Evolutionary conservation across 1,140 invertebrate species (phyloP).

Genomic region (Cataglyphis hispanica): DNA sequence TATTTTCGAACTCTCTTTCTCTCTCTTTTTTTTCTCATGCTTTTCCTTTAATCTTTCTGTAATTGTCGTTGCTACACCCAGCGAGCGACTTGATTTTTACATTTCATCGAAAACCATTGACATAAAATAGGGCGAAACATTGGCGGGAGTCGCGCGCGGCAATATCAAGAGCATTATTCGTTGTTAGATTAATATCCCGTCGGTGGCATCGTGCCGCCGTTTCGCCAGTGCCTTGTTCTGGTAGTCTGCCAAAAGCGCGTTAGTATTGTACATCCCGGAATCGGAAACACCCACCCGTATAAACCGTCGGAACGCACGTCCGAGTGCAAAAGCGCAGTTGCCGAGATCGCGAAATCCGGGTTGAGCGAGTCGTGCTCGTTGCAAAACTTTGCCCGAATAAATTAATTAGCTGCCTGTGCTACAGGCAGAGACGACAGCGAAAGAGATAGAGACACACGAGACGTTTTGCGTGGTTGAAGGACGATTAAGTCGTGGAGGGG

Average conservation of each 20-base stretch:
- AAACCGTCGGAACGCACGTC: constrained; percentile 65
- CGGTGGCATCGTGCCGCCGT: constrained; percentile 74
- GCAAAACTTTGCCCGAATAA: constrained; percentile 64
- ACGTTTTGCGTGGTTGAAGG: constrained; percentile 36
- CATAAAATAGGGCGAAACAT: constrained; percentile 25
- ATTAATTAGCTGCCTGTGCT: constrained; percentile 63
- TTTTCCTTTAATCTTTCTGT: not conserved
- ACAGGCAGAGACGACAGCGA: constrained; percentile 19
- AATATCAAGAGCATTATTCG: constrained; percentile 65
- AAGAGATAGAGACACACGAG: not conserved
- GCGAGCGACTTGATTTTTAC: not conserved
- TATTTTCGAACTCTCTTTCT: not conserved
- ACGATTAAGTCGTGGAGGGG: constrained; percentile 54
- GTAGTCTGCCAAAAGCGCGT: constrained; percentile 80
- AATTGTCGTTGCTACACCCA: not conserved
- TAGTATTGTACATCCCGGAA: constrained; percentile 78
- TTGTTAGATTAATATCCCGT: constrained; percentile 82
- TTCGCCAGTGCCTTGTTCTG: constrained; percentile 77
- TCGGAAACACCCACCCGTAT: constrained; percentile 76
- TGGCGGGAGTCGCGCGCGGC: constrained; percentile 27
- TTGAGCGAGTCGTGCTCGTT: constrained; percentile 10
- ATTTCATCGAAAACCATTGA: not conserved
- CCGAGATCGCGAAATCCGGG: constrained; percentile 24
- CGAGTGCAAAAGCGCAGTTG: constrained; percentile 67
- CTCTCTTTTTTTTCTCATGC: not conserved